These are phyloP conservation scores for Merodon equestris DNA, from an alignment of 2,888 invertebrate species.

Conservation along the genomic window DNA sequence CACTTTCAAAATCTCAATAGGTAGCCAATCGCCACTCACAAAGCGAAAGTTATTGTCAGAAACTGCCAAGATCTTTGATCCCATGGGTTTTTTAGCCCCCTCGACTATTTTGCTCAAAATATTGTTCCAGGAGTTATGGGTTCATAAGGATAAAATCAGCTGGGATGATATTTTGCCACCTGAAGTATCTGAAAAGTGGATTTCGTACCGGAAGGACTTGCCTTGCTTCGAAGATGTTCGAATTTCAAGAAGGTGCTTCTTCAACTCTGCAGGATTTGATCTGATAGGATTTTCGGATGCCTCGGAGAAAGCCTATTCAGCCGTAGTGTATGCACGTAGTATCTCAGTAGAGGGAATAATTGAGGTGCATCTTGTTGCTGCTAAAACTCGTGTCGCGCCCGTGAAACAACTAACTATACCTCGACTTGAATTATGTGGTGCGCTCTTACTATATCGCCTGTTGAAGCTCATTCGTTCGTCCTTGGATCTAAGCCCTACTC, in stretches of 20 bases:
- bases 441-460: constrained; percentile 25
- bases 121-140: constrained; percentile 34
- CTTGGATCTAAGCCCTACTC: neutral
- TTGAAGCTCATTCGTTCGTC: constrained; percentile 9
- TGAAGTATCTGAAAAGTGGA: constrained; percentile 25
- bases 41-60: constrained; percentile 26
- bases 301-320: constrained; percentile 27
- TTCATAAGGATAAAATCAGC: constrained; percentile 23
- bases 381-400: constrained; percentile 39
- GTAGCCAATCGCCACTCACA: constrained; percentile 5
- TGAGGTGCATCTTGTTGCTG: constrained; percentile 15
- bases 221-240: constrained; percentile 14
- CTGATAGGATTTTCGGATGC: constrained; percentile 35
- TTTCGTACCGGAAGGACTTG: constrained; percentile 16
- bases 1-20: constrained; percentile 23
- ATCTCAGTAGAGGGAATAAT: neutral
- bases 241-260: constrained; percentile 14
- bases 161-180: constrained; percentile 31
- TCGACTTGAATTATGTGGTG: constrained; percentile 55
- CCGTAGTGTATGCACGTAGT: constrained; percentile 35
- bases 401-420: constrained; percentile 45
- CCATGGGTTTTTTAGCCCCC: constrained; percentile 32
- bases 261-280: neutral
- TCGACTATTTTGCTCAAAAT: constrained; percentile 39
- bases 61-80: constrained; percentile 31